Evolutionary conservation across 2,113 vertebrate species (phyloP).

Genomic region (Prinia subflava): DNA sequence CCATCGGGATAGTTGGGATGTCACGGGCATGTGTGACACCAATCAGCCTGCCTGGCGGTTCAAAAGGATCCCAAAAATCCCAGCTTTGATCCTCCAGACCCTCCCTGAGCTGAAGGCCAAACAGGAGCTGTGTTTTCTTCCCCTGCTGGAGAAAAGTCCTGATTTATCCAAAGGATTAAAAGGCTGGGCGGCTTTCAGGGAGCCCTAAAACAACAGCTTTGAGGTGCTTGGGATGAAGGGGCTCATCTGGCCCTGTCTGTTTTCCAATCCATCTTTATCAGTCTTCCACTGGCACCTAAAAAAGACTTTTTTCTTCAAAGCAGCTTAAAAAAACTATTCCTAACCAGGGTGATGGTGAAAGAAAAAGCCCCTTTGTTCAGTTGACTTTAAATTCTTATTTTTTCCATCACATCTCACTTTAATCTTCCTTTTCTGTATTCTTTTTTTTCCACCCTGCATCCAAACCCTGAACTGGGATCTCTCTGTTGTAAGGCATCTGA

Average conservation of each 20-base stretch:
- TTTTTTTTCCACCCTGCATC: background rate
- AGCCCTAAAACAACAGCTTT: background rate
- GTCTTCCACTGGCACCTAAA: background rate
- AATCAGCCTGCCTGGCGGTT: background rate
- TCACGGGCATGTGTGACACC: background rate
- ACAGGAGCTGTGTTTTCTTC: background rate
- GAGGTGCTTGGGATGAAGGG: background rate
- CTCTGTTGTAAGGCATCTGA: background rate
- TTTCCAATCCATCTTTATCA: background rate
- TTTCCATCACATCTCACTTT: background rate
- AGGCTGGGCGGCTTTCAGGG: background rate
- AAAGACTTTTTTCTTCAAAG: background rate
- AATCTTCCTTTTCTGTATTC: background rate
- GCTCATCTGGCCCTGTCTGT: background rate
- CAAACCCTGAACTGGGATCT: background rate
- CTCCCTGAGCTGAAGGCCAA: background rate
- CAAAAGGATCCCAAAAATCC: background rate
- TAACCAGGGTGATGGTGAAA: background rate
- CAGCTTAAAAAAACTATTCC: background rate
- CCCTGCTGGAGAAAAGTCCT: background rate
- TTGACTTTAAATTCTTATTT: background rate
- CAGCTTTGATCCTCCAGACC: background rate
- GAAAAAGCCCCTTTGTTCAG: background rate
- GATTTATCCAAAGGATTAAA: background rate
- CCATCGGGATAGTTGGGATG: background rate